A percentile compares a stretch with the other conserved stretches of the same genome.
Conservation (phyloP, 2,888 invertebrate species). For the Venusia cambrica region DNA sequence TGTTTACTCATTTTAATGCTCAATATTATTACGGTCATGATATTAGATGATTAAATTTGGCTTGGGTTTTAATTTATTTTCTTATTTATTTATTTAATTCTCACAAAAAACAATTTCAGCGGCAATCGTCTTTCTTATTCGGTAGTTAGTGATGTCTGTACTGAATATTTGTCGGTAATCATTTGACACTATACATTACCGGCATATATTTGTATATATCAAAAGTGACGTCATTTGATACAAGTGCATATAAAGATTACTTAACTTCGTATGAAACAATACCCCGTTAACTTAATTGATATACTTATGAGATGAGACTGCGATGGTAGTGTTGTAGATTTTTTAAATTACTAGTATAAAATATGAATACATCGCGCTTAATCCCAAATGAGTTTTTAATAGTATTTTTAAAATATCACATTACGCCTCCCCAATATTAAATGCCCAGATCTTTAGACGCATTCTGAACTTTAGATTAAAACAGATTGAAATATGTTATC, state of each 20-base stretch:
- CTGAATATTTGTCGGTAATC: too few species aligned
- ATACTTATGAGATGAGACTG: constrained; percentile 21
- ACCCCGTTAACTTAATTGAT: constrained; percentile 18
- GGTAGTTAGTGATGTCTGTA: constrained; percentile 5
- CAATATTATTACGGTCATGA: constrained; percentile 73
- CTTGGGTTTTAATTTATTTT: constrained; percentile 61
- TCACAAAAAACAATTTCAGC: constrained; percentile 28
- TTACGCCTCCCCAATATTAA: constrained; percentile 14
- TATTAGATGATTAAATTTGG: constrained; percentile 65
- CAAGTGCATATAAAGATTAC: constrained; percentile 16
- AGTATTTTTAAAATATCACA: constrained; percentile 3
- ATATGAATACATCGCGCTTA: constrained; percentile 7
- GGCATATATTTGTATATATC: too few species aligned
- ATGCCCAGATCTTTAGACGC: constrained; percentile 30
- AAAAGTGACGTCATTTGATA: too few species aligned
- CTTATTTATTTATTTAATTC: constrained; percentile 52
- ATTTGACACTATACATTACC: too few species aligned
- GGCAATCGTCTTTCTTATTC: constrained; percentile 15
- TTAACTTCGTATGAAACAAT: constrained; percentile 13
- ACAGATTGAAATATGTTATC: constrained; percentile 64
- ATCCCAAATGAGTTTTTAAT: constrained; percentile 6
- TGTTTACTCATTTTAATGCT: constrained; percentile 78
- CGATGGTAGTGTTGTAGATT: constrained; percentile 21
- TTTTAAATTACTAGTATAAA: constrained; percentile 16
- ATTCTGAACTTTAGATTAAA: constrained; percentile 47